A percentile compares a stretch with the other conserved stretches of the same genome.
Evolutionary conservation across 1,140 invertebrate genomes (phyloP).

Genomic region (Pemphigus obesinymphae): DNA sequence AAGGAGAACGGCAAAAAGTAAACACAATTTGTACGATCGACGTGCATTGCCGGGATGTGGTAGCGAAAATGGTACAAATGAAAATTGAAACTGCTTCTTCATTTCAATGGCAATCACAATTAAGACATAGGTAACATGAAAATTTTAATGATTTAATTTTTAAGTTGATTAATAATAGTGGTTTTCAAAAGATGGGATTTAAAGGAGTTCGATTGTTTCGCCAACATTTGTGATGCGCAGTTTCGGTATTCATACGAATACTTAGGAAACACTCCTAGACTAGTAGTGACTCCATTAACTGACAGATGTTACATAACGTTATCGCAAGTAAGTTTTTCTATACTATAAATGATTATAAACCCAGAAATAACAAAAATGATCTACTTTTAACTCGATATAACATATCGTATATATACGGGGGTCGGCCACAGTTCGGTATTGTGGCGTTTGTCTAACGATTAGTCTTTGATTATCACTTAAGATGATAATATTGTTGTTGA

Average conservation of each 20-base stretch:
- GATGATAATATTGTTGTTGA: no score
- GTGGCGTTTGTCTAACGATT: no score
- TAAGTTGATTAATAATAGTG: neutral
- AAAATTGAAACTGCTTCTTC: constrained; percentile 77
- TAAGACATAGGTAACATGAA: constrained; percentile 66
- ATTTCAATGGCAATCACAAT: constrained; percentile 88
- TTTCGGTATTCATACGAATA: constrained; percentile 78
- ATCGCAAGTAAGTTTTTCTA: constrained; percentile 60
- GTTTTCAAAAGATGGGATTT: constrained; percentile 66
- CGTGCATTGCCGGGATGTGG: constrained; percentile 84
- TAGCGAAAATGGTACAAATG: constrained; percentile 71
- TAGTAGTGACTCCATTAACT: constrained; percentile 80
- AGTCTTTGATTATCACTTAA: no score
- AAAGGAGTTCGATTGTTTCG: constrained; percentile 75
- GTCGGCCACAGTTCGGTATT: no score
- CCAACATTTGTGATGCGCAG: constrained; percentile 86
- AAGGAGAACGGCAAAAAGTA: constrained; percentile 83
- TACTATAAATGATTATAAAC: no score
- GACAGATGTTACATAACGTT: constrained; percentile 88
- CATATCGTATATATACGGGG: no score
- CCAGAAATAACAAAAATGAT: no score
- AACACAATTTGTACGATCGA: constrained; percentile 95
- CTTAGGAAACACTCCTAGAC: constrained; percentile 71
- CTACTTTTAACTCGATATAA: no score
- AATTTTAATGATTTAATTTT: neutral